Evolutionary conservation across 2,888 invertebrate species (phyloP).

Genomic region (Sthenelais limicola): DNA sequence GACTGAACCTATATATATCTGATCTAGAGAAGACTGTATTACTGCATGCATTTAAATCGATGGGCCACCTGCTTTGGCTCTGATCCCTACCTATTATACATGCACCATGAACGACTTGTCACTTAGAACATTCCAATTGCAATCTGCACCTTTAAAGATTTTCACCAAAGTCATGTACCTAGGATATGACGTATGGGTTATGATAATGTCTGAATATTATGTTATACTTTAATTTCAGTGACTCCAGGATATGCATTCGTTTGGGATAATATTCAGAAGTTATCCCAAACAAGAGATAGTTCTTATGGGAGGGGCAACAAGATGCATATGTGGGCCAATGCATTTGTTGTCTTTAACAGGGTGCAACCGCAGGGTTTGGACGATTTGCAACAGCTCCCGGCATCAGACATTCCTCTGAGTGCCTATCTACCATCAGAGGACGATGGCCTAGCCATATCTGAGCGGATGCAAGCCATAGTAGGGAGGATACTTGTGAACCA

Average conservation of each 20-base stretch:
- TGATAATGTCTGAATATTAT: background rate
- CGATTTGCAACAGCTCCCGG: background rate
- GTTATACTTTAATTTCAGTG: background rate
- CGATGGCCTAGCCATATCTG: background rate
- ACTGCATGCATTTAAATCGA: too few relatives aligned
- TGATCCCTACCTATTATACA: too few relatives aligned
- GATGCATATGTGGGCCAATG: slow-evolving; percentile 13
- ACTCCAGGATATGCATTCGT: background rate
- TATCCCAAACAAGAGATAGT: background rate
- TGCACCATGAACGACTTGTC: too few relatives aligned
- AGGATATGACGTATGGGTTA: too few relatives aligned
- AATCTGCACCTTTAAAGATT: too few relatives aligned
- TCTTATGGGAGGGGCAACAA: background rate
- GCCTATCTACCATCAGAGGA: background rate
- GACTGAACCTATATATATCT: too few relatives aligned
- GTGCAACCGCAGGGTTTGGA: background rate
- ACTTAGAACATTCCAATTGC: too few relatives aligned
- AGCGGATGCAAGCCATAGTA: background rate
- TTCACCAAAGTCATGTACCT: too few relatives aligned
- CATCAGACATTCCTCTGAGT: background rate
- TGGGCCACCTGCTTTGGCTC: too few relatives aligned
- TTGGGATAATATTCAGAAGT: slow-evolving; percentile 17
- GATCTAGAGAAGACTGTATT: too few relatives aligned
- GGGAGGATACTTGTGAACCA: background rate
- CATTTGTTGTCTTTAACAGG: slow-evolving; percentile 2